These are phyloP conservation scores for Scaptomyza cyrtandrae DNA, from an alignment of 2,888 invertebrate species.

Conservation along the genomic window DNA sequence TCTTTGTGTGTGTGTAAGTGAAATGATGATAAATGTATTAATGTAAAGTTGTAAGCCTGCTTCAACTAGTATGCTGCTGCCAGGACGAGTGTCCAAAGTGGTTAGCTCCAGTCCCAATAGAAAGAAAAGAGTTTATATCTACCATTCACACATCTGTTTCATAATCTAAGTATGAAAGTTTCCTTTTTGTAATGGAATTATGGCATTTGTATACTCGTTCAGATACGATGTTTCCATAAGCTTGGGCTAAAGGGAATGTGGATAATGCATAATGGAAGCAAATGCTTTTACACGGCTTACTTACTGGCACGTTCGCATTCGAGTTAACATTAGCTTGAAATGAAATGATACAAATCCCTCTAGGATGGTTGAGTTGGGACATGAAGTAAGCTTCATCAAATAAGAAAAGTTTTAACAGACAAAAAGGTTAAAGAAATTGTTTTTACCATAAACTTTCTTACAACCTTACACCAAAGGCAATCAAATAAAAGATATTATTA, in stretches of 20 bases:
- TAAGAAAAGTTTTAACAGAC: neutral
- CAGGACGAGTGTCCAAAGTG: conserved; percentile 22
- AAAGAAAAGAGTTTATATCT: neutral
- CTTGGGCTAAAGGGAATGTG: conserved; percentile 18
- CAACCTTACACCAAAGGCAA: too few species aligned
- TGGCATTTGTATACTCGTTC: conserved; percentile 31
- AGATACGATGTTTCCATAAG: conserved; percentile 22
- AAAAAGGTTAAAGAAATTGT: neutral
- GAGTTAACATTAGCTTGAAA: conserved; percentile 16
- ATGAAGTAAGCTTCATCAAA: neutral
- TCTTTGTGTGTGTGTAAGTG: conserved; percentile 24
- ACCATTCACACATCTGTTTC: conserved; percentile 1
- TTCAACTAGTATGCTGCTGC: conserved; percentile 8
- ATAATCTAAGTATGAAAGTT: conserved; percentile 17
- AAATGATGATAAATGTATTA: conserved; percentile 72
- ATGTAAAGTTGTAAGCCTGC: conserved; percentile 36
- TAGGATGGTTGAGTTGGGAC: too few species aligned
- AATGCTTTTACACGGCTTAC: conserved; percentile 27
- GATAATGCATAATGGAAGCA: conserved; percentile 28
- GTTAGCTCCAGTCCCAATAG: conserved; percentile 6
- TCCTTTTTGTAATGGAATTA: conserved; percentile 35
- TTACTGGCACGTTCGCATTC: conserved; percentile 33
- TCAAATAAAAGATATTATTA: too few species aligned
- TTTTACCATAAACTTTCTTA: too few species aligned
- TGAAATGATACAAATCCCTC: neutral